A percentile compares a stretch with the other conserved stretches of the same genome.
Conservation (phyloP, 2,797 vertebrate genomes). For the Sebastes cheni region DNA sequence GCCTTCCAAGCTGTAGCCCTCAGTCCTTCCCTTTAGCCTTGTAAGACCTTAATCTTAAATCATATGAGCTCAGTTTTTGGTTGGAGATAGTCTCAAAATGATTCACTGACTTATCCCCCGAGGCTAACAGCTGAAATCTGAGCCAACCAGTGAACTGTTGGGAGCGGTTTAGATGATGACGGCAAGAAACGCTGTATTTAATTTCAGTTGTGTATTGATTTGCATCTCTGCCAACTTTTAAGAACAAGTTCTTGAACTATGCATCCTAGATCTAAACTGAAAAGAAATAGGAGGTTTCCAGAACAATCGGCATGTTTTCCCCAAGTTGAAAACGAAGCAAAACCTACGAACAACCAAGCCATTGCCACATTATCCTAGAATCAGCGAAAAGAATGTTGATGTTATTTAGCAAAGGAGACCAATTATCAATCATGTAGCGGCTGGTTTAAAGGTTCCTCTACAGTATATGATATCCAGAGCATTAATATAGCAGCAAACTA, state of each 20-base stretch:
- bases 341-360: background rate
- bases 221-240: background rate
- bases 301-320: background rate
- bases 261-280: background rate
- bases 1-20: conserved; percentile 5
- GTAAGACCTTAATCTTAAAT: conserved; percentile 8
- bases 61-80: background rate
- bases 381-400: background rate
- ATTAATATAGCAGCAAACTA: too few relatives aligned
- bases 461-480: too few relatives aligned
- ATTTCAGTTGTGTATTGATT: background rate
- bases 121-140: background rate
- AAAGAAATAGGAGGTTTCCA: background rate
- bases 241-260: background rate
- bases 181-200: background rate
- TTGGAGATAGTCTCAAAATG: background rate
- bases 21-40: background rate
- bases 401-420: background rate
- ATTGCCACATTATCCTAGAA: background rate
- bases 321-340: background rate
- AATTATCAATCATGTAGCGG: background rate
- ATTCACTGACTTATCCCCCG: background rate
- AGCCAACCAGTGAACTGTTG: background rate
- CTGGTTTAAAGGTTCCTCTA: background rate
- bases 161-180: background rate